A percentile compares a stretch with the other conserved stretches of the same genome.
Conservation (phyloP, 2,797 vertebrate genomes). For the Xyrichtys novacula region DNA sequence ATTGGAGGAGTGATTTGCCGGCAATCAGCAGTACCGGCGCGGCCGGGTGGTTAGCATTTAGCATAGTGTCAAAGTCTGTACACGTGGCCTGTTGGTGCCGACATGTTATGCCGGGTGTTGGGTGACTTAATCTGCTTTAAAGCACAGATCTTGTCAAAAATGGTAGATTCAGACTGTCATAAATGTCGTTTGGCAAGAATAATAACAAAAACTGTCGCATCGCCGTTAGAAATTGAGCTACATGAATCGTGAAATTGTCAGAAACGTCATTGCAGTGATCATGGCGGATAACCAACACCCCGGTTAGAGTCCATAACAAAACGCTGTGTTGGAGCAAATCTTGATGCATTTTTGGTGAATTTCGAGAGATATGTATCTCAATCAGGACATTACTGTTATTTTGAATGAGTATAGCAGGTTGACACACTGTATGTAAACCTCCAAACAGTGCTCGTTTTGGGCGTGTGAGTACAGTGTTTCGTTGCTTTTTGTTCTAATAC, state of each 20-base stretch:
- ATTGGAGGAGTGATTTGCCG: conserved; percentile 10
- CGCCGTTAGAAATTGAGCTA: fast-evolving
- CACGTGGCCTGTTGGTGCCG: conserved; percentile 75
- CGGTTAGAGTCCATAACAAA: not conserved
- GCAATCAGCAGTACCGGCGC: conserved; percentile 14
- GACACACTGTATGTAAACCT: fast-evolving
- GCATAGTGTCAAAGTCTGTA: conserved; percentile 65
- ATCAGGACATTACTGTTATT: no score
- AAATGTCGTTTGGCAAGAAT: fast-evolving
- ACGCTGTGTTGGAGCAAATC: conserved; percentile 21
- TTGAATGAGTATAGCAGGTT: no score
- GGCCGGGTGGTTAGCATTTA: conserved; percentile 57
- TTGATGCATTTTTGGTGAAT: no score
- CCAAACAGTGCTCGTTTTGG: not conserved
- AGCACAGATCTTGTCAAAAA: fast-evolving
- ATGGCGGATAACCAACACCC: conserved; percentile 46
- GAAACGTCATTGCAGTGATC: conserved; percentile 28
- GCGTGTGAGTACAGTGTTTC: no score
- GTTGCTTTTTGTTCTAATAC: not conserved
- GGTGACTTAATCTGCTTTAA: no score
- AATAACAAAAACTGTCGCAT: fast-evolving
- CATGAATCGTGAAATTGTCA: not conserved
- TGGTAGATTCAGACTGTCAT: fast-evolving
- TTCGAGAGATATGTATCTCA: no score
- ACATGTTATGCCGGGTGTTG: conserved; percentile 35